Conservation (phyloP, 2,113 vertebrate species). For the Melanotaenia duboulayi region DNA sequence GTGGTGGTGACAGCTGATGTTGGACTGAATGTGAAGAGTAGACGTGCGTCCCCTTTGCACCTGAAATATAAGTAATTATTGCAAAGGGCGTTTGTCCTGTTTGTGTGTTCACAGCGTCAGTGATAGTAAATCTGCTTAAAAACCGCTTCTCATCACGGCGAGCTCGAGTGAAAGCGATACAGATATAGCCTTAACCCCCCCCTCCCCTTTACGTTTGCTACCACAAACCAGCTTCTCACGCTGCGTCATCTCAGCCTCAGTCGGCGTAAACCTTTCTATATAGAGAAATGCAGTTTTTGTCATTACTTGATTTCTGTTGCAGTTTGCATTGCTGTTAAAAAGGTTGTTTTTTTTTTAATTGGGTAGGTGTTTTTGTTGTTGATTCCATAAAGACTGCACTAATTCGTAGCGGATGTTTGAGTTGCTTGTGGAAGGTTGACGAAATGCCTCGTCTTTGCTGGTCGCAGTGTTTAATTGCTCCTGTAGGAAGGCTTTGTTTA, state of each 20-base stretch:
- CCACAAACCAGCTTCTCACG: constrained; percentile 5
- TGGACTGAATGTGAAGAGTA: constrained; percentile 66
- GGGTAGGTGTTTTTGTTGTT: constrained; percentile 46
- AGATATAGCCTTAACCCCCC: constrained; percentile 69
- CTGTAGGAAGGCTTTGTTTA: not conserved
- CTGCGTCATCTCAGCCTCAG: constrained; percentile 43
- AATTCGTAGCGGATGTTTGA: constrained; percentile 69
- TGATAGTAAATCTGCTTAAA: constrained; percentile 19
- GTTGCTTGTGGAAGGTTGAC: constrained; percentile 35
- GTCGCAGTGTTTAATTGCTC: constrained; percentile 17
- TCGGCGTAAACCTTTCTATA: constrained; percentile 65
- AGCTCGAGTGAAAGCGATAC: constrained; percentile 39
- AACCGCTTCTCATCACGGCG: constrained; percentile 26
- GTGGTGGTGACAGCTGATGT: constrained; percentile 50
- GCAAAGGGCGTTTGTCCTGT: constrained; percentile 35
- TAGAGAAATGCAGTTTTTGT: constrained; percentile 78
- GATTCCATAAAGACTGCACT: constrained; percentile 77
- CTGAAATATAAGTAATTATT: constrained; percentile 29
- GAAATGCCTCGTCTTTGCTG: constrained; percentile 56
- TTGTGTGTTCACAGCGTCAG: constrained; percentile 27
- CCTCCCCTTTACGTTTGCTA: constrained; percentile 28
- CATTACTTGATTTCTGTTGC: constrained; percentile 79
- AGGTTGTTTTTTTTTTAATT: constrained; percentile 66
- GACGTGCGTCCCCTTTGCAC: constrained; percentile 23
- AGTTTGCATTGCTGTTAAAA: constrained; percentile 74